Evolutionary conservation across 2,797 vertebrate genomes (phyloP), one percentile per base, ranked within the genome.

Genomic region (Helicolenus hilgendorfi): DNA sequence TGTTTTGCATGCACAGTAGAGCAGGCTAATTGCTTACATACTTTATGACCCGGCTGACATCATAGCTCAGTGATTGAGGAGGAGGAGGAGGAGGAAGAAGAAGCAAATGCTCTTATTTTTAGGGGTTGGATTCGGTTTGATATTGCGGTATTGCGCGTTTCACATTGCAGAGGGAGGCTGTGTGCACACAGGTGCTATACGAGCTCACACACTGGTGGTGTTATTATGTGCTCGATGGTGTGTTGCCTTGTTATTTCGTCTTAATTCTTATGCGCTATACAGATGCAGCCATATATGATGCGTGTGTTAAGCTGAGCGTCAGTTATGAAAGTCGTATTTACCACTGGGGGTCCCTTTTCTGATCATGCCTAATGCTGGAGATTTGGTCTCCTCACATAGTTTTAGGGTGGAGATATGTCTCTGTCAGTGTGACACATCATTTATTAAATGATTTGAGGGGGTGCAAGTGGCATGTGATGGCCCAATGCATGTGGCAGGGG

Each of bases 1-100:
- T 88, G 83, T 86, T 85, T 89, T 94, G 82, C 85, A 81, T 89
- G 90, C 81, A 88, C 83, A 87, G 83, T 83, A 91, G 81, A 82
- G 83, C 85, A 86, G 83, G 60, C 75, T 87, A 79, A 84, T 85
- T 79, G 86, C 92, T 90, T 89, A 59, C 27, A 89, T 80, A 91
- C 87, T 94, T 90, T 91, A 78, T 90, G 91, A 94, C 84, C 76
- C 72, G 86, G 73, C 87, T 95, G 92, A 94, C 93, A 94, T 87
- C 85, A 92, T 84, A 75, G 88, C 63, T 80, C 76, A 85, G 88
- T 92, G 89, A 93, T 83, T 85, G 68, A 87, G 85, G 75, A 81
- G 87, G 65, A 86, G 84, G 75, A 45, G 38, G 65, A 86, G 85
- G 75, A 81, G 86, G 68, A 85, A 84, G 75, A 80, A 86, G 77